Conservation (phyloP, 92 coral and sea anemone genomes). For the Actinostola sp. region DNA sequence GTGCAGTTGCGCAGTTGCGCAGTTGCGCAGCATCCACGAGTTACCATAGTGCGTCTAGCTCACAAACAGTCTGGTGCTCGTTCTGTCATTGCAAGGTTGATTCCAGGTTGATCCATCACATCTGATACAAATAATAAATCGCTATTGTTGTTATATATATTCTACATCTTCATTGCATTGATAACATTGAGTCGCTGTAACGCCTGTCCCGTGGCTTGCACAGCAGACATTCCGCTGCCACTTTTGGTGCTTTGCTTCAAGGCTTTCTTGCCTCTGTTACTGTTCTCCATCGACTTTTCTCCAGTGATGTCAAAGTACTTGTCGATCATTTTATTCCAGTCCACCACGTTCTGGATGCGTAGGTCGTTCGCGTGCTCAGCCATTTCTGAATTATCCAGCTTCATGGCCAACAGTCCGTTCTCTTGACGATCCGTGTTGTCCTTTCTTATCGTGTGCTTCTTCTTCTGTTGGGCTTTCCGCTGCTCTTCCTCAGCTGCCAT, state of each 20-base stretch:
- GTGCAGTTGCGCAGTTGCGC: too few relatives aligned
- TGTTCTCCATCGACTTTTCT: conserved; percentile 17
- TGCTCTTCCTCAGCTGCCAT: conserved; percentile 58
- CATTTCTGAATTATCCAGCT: conserved; percentile 32
- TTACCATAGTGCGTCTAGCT: too few relatives aligned
- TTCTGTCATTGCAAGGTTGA: too few relatives aligned
- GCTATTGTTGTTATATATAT: background rate
- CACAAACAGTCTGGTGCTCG: too few relatives aligned
- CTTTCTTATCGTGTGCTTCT: conserved; percentile 12
- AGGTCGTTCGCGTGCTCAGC: conserved; percentile 37
- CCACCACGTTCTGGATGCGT: conserved; percentile 77
- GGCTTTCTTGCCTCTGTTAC: background rate
- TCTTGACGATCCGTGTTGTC: background rate
- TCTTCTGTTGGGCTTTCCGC: conserved; percentile 27
- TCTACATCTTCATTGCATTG: conserved; percentile 41
- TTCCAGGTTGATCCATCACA: too few relatives aligned
- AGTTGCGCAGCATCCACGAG: too few relatives aligned
- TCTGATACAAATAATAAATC: background rate
- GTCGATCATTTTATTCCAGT: conserved; percentile 70
- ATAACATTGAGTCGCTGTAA: conserved; percentile 50
- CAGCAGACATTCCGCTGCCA: conserved; percentile 4
- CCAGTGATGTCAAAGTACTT: conserved; percentile 79
- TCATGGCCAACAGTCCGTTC: conserved; percentile 15
- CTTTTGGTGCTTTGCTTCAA: background rate
- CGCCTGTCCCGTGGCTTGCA: conserved; percentile 20